These are phyloP conservation scores for Euwallacea similis DNA, from an alignment of 1,140 invertebrate species.

Conservation along the genomic window DNA sequence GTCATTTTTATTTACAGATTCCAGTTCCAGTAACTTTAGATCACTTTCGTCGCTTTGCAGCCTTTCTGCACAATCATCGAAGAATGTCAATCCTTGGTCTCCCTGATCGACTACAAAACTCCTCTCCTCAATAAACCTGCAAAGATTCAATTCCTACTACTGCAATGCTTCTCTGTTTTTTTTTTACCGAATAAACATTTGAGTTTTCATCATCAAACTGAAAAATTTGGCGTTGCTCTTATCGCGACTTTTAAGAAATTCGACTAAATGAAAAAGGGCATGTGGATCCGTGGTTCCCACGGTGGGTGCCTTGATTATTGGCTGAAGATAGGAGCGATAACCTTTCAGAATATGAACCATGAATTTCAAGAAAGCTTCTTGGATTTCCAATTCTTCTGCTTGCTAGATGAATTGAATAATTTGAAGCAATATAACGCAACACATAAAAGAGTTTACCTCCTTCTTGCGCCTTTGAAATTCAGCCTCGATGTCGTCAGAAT, in stretches of 20 bases:
- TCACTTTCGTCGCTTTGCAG: constrained; percentile 63
- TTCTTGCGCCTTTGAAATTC: constrained; percentile 73
- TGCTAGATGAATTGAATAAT: constrained; percentile 56
- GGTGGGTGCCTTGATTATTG: constrained; percentile 93
- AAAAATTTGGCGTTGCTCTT: constrained; percentile 92
- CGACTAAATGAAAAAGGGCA: constrained; percentile 92
- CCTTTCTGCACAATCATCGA: constrained; percentile 94
- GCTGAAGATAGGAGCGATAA: constrained; percentile 86
- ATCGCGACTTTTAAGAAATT: constrained; percentile 70
- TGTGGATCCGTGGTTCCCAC: constrained; percentile 91
- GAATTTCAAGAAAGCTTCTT: constrained; percentile 95
- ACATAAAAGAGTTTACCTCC: constrained; percentile 57
- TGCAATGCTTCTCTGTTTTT: not conserved
- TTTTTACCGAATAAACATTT: constrained; percentile 86
- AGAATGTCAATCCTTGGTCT: constrained; percentile 92
- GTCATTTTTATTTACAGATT: constrained; percentile 66
- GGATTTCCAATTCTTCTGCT: constrained; percentile 88
- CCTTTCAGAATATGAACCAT: constrained; percentile 93
- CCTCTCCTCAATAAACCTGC: constrained; percentile 92
- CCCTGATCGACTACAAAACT: constrained; percentile 94
- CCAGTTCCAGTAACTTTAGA: constrained; percentile 50
- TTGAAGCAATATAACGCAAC: not conserved
- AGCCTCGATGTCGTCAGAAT: constrained; percentile 61
- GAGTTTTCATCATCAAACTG: constrained; percentile 84
- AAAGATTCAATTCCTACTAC: not conserved